A percentile compares a stretch with the other conserved stretches of the same genome.
Conservation (phyloP, 2,113 vertebrate species). For the Myxocyprinus asiaticus region DNA sequence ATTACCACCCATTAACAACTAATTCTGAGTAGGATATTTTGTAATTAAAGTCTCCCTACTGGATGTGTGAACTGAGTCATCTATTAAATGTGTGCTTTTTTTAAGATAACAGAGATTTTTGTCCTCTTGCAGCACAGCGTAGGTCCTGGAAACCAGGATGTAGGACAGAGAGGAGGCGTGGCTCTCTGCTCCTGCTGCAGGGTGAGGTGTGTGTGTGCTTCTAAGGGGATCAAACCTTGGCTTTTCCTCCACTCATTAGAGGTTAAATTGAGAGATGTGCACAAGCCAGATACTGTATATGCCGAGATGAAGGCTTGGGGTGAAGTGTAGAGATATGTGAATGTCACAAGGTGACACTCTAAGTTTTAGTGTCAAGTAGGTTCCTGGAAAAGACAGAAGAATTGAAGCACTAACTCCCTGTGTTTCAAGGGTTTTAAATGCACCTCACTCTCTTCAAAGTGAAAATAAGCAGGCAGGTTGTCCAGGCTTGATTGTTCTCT, state of each 20-base stretch:
- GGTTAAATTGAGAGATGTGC: conserved; percentile 34
- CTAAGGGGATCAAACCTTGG: conserved; percentile 36
- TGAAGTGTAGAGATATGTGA: background rate
- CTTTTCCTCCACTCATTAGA: conserved; percentile 28
- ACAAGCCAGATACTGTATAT: conserved; percentile 23
- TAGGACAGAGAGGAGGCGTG: no score
- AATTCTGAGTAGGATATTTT: conserved; percentile 7
- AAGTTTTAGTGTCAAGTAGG: conserved; percentile 36
- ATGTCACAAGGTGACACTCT: no score
- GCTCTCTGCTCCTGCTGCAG: background rate
- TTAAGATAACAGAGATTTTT: conserved; percentile 24
- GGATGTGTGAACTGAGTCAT: conserved; percentile 58
- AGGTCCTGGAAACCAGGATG: conserved; percentile 8
- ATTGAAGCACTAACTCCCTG: background rate
- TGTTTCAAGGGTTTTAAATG: conserved; percentile 58
- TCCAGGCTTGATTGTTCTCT: conserved; percentile 66
- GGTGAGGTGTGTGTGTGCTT: conserved; percentile 38
- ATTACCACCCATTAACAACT: conserved; percentile 37
- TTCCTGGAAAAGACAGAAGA: conserved; percentile 9
- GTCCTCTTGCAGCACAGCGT: conserved; percentile 14
- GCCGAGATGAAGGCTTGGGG: conserved; percentile 28
- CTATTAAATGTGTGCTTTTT: conserved; percentile 60
- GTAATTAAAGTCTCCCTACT: conserved; percentile 12
- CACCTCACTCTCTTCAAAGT: conserved; percentile 49
- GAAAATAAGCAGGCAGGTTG: conserved; percentile 50